phyloP scores from a whole-genome alignment of 2,113 vertebrate genomes.

The Craseonycteris thonglongyai region DNA sequence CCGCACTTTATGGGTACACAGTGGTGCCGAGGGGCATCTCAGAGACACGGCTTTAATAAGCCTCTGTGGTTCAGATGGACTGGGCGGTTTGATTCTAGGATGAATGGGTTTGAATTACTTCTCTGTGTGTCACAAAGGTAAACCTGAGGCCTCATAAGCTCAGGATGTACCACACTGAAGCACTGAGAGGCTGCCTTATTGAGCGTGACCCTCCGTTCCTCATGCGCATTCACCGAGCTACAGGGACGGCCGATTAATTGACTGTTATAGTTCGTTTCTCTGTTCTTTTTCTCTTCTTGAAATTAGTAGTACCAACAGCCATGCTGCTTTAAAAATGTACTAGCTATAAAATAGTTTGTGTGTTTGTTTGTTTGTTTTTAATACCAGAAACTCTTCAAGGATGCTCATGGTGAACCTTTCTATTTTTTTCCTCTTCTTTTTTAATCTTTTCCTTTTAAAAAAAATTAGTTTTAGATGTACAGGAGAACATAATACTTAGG shows the following conservation, averaged over 20 bases:
- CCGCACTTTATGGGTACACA: not conserved
- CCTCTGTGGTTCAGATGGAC: not conserved
- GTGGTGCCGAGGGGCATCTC: not conserved
- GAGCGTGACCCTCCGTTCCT: not conserved
- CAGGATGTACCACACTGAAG: not conserved
- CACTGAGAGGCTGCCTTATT: rapidly evolving
- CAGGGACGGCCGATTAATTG: not conserved
- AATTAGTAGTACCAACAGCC: not conserved
- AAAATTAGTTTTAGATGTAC: too few relatives aligned
- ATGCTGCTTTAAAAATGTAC: not conserved
- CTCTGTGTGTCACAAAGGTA: not conserved
- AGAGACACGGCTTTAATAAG: not conserved
- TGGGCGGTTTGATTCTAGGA: not conserved
- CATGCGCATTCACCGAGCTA: not conserved
- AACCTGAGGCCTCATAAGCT: not conserved
- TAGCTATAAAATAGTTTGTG: not conserved
- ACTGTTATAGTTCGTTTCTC: not conserved
- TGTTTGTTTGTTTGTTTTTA: not conserved
- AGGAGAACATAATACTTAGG: too few relatives aligned
- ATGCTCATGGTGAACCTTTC: too few relatives aligned
- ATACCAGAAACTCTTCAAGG: too few relatives aligned
- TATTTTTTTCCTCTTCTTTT: too few relatives aligned
- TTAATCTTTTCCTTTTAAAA: too few relatives aligned
- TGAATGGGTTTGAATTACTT: not conserved
- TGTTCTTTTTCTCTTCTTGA: not conserved